These are phyloP conservation scores for Zelostemma sp. DNA, from an alignment of 1,140 invertebrate species.

Conservation along the genomic window DNA sequence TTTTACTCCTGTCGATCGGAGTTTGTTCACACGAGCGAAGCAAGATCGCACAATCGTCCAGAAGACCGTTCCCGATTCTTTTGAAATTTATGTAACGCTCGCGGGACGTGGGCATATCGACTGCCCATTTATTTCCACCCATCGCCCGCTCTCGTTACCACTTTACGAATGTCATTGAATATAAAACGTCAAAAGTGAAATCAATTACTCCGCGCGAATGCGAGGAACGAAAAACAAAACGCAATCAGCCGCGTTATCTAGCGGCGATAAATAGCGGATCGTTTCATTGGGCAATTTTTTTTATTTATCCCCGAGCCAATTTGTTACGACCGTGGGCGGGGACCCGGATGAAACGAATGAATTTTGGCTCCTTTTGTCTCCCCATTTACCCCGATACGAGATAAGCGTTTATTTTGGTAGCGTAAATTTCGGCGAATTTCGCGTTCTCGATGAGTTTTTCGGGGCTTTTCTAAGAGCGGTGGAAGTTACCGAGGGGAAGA, in stretches of 20 bases:
- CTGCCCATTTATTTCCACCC: background rate
- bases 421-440: background rate
- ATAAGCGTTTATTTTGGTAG: no score
- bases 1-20: background rate
- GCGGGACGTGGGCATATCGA: background rate
- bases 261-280: no score
- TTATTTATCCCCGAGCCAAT: no score
- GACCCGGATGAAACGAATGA: background rate
- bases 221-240: no score
- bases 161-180: background rate
- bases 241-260: background rate
- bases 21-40: background rate
- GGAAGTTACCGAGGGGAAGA: background rate
- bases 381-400: background rate
- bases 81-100: slow-evolving; percentile 3
- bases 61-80: background rate
- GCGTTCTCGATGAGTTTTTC: background rate
- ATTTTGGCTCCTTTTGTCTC: background rate
- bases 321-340: background rate
- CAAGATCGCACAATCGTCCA: background rate
- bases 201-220: no score
- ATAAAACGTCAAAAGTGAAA: background rate
- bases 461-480: no score
- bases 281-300: no score
- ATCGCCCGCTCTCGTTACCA: background rate